Conservation (phyloP, 2,113 vertebrate species). For the Barnardius zonarius region DNA sequence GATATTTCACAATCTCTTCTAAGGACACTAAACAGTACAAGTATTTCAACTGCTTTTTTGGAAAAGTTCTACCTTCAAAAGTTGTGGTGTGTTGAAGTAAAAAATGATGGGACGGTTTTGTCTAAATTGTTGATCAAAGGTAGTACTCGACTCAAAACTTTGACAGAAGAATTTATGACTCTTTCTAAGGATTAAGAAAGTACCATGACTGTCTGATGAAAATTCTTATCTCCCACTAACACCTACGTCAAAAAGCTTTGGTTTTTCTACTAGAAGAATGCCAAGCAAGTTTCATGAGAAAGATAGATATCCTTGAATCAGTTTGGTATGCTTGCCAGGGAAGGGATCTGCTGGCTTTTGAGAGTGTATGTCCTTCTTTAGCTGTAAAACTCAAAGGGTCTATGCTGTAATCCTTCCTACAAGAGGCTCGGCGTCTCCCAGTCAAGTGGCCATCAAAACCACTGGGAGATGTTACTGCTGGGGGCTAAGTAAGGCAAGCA, state of each 20-base stretch:
- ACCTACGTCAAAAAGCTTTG: conserved; percentile 4
- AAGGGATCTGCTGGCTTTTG: background rate
- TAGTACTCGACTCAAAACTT: background rate
- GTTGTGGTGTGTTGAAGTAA: background rate
- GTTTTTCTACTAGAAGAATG: background rate
- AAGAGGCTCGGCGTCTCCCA: background rate
- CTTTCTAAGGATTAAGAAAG: background rate
- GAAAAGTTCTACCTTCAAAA: background rate
- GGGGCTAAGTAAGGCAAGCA: background rate
- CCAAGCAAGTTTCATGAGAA: background rate
- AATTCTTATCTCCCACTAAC: conserved; percentile 8
- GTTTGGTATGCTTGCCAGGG: background rate
- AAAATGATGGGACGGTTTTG: background rate
- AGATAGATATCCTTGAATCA: background rate
- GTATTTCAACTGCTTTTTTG: background rate
- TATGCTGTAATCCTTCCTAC: background rate
- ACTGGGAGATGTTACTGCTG: background rate
- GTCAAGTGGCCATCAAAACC: background rate
- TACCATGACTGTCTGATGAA: background rate
- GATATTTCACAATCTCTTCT: background rate
- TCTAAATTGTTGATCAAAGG: background rate
- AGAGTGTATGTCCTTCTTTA: background rate
- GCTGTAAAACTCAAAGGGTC: background rate
- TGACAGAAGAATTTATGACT: background rate
- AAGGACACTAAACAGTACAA: background rate